phyloP scores from a whole-genome alignment of 2,113 vertebrate species.

The Phyllostomus hastatus region DNA sequence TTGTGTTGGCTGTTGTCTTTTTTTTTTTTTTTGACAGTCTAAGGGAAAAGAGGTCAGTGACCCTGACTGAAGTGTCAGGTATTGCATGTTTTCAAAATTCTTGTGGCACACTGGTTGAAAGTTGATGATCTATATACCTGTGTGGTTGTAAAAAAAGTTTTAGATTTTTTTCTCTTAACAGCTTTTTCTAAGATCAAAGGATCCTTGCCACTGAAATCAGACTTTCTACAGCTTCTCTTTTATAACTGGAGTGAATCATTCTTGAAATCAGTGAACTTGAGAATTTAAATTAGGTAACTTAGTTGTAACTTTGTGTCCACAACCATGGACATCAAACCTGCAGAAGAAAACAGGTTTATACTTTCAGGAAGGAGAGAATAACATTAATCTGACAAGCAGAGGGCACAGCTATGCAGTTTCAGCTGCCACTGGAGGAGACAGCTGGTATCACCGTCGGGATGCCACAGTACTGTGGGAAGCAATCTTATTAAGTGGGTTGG shows the following conservation, averaged over 20 bases:
- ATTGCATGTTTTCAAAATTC: background rate
- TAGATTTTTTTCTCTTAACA: background rate
- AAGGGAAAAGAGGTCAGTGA: background rate
- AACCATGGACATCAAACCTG: background rate
- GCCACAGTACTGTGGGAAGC: background rate
- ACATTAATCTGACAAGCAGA: background rate
- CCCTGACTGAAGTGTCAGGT: background rate
- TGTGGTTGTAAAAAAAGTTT: background rate
- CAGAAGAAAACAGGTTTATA: background rate
- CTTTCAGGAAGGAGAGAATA: background rate
- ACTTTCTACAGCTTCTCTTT: background rate
- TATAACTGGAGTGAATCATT: background rate
- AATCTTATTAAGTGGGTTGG: background rate
- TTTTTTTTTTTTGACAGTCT: background rate
- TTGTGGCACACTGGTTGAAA: background rate
- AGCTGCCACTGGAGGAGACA: background rate
- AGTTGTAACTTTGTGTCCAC: background rate
- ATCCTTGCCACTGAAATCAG: background rate
- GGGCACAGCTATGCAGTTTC: background rate
- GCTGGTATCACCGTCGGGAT: rapidly evolving
- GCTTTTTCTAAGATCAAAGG: constrained; percentile 17
- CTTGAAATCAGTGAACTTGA: background rate
- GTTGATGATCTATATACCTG: background rate
- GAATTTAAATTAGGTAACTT: background rate
- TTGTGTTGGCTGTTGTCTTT: background rate